Percentiles rank a stretch among this genome's conserved stretches.
Conservation (phyloP, 1,140 invertebrate species). For the Bombus cullumanus region DNA sequence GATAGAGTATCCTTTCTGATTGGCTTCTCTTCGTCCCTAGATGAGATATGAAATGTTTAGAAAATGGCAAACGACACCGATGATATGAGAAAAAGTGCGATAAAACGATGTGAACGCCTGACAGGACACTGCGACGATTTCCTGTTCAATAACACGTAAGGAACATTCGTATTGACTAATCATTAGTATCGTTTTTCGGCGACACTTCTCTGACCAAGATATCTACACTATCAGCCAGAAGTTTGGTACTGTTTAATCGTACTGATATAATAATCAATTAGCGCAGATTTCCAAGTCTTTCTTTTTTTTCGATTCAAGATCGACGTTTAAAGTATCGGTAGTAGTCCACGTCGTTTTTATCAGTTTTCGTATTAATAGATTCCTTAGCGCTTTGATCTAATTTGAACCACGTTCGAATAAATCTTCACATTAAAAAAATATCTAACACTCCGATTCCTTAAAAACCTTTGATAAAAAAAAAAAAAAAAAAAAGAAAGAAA, state of each 20-base stretch:
- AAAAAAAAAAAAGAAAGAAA: neutral
- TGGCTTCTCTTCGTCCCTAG: slow-evolving; percentile 45
- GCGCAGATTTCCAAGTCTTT: neutral
- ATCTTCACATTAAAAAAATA: neutral
- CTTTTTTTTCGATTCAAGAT: neutral
- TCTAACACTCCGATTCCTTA: neutral
- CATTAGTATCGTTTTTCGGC: slow-evolving; percentile 32
- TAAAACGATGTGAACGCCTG: slow-evolving; percentile 54
- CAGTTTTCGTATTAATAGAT: neutral
- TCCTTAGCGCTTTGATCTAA: neutral
- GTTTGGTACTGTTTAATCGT: neutral
- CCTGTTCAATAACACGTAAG: neutral
- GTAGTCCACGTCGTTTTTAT: neutral
- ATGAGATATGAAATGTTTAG: slow-evolving; percentile 76
- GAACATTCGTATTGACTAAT: slow-evolving; percentile 46
- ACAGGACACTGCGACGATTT: slow-evolving; percentile 48
- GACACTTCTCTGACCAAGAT: neutral
- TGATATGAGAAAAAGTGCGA: slow-evolving; percentile 75
- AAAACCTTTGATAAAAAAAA: too few species aligned
- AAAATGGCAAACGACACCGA: slow-evolving; percentile 73
- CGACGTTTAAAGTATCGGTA: neutral
- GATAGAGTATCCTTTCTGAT: slow-evolving; percentile 3
- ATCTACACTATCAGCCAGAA: neutral
- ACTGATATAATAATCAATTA: neutral
- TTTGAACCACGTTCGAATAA: neutral